Evolutionary conservation across 2,797 vertebrate genomes (phyloP), one percentile per base, ranked within the genome.

Genomic region (Paramormyrops hopkinsi): DNA sequence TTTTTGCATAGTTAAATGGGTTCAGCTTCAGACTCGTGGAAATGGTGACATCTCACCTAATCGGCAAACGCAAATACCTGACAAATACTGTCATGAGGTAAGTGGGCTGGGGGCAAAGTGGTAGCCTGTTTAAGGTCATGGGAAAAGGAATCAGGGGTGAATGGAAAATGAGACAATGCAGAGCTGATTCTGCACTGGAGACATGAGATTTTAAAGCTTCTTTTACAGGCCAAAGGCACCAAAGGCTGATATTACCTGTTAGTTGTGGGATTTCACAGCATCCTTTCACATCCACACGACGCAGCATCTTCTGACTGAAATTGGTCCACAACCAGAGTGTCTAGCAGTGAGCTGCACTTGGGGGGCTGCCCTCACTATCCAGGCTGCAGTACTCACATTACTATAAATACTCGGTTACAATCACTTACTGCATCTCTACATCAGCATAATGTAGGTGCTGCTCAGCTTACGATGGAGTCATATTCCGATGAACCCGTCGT

Each of bases 1-100:
- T 89, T 44, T 90, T 44, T 90, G 86, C 85, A 65, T 88, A 76
- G 76, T 17, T 88, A 82, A 41, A 50, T 59, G 41, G 41, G 44
- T 48, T 76, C 46, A 73, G 46, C 3, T 56, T 46, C 56, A 85
- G 76, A 82, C 48, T 46, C 12, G 9, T 85, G 87, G 44, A 90
- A 88, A 88, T 73, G 37, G 44, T 90, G 44, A 88, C 65, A 48
- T 88, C n/a, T 50, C 87, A 88, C 59, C n/a, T 88, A 37, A 85
- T 62, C 22, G 17, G 37, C 41, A 3, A 37, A 41, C 25, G 44
- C 54, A 65, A 65, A 85, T 29, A 51, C 44, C 79, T 59, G 82
- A 33, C 79, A 50, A 46, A 56, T 59, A 54, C 11, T 89, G 83
- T 87, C 51, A 69, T 29, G 48, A 29, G 11, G 41, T n/a, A 53